phyloP scores from a whole-genome alignment of 2,113 vertebrate genomes.

The Mormyrus lacerda region DNA sequence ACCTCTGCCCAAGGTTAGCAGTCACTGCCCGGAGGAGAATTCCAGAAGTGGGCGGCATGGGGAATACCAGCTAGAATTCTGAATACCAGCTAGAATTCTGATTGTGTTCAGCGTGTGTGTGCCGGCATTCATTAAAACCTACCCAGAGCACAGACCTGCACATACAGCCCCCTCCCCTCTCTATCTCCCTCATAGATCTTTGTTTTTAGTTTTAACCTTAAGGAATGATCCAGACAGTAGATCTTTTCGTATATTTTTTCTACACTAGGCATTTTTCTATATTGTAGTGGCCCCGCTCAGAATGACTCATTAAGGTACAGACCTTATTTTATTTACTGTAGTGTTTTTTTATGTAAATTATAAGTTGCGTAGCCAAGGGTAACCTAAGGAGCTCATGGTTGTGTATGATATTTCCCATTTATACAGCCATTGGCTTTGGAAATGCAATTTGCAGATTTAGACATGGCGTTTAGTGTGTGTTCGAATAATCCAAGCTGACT shows the following conservation, averaged over 20 bases:
- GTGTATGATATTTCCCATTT: not conserved
- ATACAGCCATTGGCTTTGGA: not conserved
- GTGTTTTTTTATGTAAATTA: not conserved
- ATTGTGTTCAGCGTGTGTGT: not conserved
- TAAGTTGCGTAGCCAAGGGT: not conserved
- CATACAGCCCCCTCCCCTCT: not conserved
- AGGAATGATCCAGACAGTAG: not conserved
- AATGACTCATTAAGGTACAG: not conserved
- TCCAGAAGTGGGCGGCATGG: conserved; percentile 1
- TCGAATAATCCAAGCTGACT: not conserved
- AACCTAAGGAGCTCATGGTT: not conserved
- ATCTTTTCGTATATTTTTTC: not conserved
- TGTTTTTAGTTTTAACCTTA: not conserved
- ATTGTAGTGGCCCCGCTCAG: not conserved
- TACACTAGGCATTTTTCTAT: not conserved
- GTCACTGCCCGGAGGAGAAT: conserved; percentile 4
- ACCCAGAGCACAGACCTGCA: not conserved
- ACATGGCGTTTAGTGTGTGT: not conserved
- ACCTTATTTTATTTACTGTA: not conserved
- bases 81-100: not conserved
- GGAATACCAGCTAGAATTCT: not conserved
- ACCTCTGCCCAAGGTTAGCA: not conserved
- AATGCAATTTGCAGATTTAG: not conserved
- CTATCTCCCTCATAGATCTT: not conserved
- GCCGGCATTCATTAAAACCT: not conserved